Evolutionary conservation across 2,888 invertebrate genomes (phyloP).

Genomic region (Troides oblongomaculatus): DNA sequence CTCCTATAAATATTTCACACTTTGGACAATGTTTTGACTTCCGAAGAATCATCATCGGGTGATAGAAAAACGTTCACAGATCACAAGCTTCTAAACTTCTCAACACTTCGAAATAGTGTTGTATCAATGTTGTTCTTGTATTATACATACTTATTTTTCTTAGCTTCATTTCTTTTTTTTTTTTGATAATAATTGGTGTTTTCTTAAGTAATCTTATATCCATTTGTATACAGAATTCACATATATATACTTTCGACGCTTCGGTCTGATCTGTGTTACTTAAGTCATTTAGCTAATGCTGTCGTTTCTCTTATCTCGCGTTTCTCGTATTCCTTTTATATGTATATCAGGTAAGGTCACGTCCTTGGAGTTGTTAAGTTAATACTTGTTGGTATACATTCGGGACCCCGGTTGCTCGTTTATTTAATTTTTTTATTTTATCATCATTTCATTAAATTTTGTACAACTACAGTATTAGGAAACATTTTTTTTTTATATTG

Average conservation of each 20-base stretch:
- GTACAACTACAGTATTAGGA: too few species aligned
- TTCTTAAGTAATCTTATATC: neutral
- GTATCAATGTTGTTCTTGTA: too few species aligned
- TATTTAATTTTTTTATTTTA: neutral
- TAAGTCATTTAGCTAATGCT: constrained; percentile 2
- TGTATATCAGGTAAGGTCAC: neutral
- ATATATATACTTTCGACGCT: neutral
- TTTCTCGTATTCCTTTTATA: neutral
- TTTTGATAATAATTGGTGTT: neutral
- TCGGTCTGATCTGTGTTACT: neutral
- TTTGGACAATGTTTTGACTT: too few species aligned
- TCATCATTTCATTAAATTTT: neutral
- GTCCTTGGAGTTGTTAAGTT: neutral
- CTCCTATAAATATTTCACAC: too few species aligned
- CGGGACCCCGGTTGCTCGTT: neutral
- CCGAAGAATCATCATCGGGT: too few species aligned
- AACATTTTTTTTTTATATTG: too few species aligned
- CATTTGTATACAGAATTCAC: neutral
- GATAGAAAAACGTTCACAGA: too few species aligned
- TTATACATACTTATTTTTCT: too few species aligned
- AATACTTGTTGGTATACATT: neutral
- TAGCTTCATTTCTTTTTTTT: too few species aligned
- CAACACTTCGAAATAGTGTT: too few species aligned
- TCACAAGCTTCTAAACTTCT: too few species aligned
- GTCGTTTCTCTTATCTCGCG: neutral